A percentile compares a stretch with the other conserved stretches of the same genome.
Evolutionary conservation across 1,140 invertebrate genomes (phyloP).

Genomic region (Neodiprion lecontei): DNA sequence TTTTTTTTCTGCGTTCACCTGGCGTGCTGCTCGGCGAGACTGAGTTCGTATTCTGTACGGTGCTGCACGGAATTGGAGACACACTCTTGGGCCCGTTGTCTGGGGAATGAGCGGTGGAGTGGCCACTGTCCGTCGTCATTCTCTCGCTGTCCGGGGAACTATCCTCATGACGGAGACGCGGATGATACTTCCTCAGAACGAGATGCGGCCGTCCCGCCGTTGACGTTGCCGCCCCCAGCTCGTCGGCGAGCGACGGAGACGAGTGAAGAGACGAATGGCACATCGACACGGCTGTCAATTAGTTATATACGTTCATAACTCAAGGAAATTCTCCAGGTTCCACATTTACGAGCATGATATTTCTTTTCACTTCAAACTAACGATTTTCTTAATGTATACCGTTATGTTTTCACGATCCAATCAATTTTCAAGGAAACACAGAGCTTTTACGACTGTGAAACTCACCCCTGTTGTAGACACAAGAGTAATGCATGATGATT

Average conservation of each 20-base stretch:
- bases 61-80: constrained; percentile 68
- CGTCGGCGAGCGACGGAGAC: constrained; percentile 73
- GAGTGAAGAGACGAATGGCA: constrained; percentile 43
- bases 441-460: too few relatives aligned
- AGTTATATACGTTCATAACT: background rate
- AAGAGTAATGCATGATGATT: too few relatives aligned
- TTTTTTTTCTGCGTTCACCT: constrained; percentile 36
- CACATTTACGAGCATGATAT: background rate
- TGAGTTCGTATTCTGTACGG: constrained; percentile 53
- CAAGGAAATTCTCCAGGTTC: background rate
- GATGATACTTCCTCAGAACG: constrained; percentile 74
- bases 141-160: constrained; percentile 85
- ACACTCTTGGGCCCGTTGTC: constrained; percentile 83
- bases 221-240: constrained; percentile 60
- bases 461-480: too few relatives aligned
- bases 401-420: background rate
- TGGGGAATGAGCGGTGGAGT: constrained; percentile 88
- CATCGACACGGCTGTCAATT: constrained; percentile 37
- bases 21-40: constrained; percentile 54
- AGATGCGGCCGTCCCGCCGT: constrained; percentile 63
- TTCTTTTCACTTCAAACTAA: constrained; percentile 6
- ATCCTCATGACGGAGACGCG: constrained; percentile 75
- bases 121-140: constrained; percentile 84
- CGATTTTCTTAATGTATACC: background rate
- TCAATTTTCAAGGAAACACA: background rate